Evolutionary conservation across 2,797 vertebrate genomes (phyloP).

Genomic region (Enteromius treurensis): DNA sequence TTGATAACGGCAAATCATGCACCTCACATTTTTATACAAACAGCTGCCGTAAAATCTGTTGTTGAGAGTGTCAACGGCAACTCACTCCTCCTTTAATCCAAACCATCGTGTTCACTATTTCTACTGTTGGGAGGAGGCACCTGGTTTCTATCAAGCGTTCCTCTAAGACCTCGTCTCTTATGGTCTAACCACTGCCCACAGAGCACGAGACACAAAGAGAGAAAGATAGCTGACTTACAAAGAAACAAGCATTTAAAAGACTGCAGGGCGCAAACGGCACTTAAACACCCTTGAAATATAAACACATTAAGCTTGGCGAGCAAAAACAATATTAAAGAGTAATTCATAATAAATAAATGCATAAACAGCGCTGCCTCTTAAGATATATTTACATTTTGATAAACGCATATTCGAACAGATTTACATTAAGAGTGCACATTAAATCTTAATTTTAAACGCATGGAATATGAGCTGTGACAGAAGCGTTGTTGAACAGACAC

Average conservation of each 20-base stretch:
- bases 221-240: conserved; percentile 10
- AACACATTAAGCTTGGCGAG: background rate
- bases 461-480: background rate
- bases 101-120: conserved; percentile 37
- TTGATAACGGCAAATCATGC: background rate
- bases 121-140: conserved; percentile 57
- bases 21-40: background rate
- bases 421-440: background rate
- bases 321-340: background rate
- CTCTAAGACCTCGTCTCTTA: conserved; percentile 64
- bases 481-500: background rate
- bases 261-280: background rate
- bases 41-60: conserved; percentile 29
- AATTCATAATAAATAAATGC: conserved; percentile 10
- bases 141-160: conserved; percentile 73
- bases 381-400: background rate
- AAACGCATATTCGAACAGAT: background rate
- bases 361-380: background rate
- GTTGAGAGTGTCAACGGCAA: conserved; percentile 13
- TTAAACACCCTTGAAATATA: conserved; percentile 1
- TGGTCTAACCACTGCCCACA: conserved; percentile 42
- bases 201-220: conserved; percentile 12
- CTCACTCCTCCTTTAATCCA: conserved; percentile 38
- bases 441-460: background rate
- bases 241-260: background rate